phyloP scores from a whole-genome alignment of 2,888 invertebrate species.

The Leptinotarsa tumamoca region DNA sequence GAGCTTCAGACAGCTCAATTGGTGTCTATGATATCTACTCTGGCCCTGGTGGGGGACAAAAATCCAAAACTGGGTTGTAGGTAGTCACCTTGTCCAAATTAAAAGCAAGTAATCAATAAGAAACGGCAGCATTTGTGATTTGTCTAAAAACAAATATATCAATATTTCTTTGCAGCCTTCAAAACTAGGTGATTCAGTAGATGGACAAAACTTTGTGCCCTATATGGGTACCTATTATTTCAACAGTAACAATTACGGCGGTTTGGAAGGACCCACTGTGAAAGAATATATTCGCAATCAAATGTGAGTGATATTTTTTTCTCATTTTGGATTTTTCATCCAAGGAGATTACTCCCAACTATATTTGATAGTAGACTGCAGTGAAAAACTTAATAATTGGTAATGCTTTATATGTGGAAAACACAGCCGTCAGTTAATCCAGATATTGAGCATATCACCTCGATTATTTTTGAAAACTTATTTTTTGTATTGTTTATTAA shows the following conservation, averaged over 20 bases:
- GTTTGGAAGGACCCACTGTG: slow-evolving; percentile 70
- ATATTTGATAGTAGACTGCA: no score
- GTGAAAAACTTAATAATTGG: no score
- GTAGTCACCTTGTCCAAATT: no score
- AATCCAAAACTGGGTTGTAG: no score
- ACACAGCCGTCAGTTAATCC: no score
- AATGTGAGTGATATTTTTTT: slow-evolving; percentile 77
- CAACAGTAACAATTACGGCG: slow-evolving; percentile 67
- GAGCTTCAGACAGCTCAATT: no score
- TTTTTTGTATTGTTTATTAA: no score
- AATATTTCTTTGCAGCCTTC: slow-evolving; percentile 36
- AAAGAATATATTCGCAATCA: slow-evolving; percentile 91
- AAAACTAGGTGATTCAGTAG: slow-evolving; percentile 43
- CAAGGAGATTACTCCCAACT: neutral
- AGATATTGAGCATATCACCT: no score
- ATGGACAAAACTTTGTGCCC: slow-evolving; percentile 63
- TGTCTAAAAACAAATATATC: neutral
- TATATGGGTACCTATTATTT: slow-evolving; percentile 75
- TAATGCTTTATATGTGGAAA: no score
- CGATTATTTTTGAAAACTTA: no score
- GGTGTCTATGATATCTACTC: no score
- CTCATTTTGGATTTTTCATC: neutral
- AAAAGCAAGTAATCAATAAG: no score
- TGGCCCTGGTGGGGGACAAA: neutral
- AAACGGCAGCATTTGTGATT: neutral